Conservation (phyloP, 2,113 vertebrate species). For the Anarhynchus alexandrinus region DNA sequence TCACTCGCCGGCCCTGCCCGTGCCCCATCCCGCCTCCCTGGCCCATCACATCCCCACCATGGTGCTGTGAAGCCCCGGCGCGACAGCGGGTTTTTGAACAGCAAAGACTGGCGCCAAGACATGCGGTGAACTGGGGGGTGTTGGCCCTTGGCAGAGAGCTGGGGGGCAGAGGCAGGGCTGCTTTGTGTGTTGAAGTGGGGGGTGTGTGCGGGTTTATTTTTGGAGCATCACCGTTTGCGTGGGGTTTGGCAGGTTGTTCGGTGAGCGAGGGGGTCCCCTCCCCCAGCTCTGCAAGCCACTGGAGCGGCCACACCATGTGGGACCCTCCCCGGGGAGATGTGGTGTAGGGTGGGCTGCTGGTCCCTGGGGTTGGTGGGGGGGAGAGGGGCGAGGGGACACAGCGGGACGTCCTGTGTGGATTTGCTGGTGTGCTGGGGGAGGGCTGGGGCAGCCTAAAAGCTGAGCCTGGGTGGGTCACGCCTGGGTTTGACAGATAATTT, state of each 20-base stretch:
- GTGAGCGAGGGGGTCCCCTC: accelerated
- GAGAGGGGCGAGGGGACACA: neutral
- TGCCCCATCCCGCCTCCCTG: slow-evolving; percentile 83
- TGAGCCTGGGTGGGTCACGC: accelerated
- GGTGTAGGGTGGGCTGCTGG: neutral
- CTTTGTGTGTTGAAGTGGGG: neutral
- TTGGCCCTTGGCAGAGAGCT: neutral
- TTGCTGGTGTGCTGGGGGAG: accelerated
- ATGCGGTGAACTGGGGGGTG: neutral
- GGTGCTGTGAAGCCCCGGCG: slow-evolving; percentile 82
- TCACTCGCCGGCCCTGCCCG: slow-evolving; percentile 79
- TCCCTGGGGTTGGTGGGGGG: neutral
- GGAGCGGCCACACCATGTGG: accelerated
- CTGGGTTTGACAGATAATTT: neutral
- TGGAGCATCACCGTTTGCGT: accelerated
- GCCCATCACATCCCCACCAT: slow-evolving; percentile 91
- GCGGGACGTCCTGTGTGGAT: accelerated
- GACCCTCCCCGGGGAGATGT: accelerated
- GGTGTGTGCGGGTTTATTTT: neutral
- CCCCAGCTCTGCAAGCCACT: neutral
- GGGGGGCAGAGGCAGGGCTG: neutral
- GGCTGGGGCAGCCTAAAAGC: neutral
- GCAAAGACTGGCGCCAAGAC: neutral
- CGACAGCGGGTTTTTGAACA: neutral
- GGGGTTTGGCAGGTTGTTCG: accelerated